Conservation (phyloP, 2,113 vertebrate species). For the Heterochromis multidens region DNA sequence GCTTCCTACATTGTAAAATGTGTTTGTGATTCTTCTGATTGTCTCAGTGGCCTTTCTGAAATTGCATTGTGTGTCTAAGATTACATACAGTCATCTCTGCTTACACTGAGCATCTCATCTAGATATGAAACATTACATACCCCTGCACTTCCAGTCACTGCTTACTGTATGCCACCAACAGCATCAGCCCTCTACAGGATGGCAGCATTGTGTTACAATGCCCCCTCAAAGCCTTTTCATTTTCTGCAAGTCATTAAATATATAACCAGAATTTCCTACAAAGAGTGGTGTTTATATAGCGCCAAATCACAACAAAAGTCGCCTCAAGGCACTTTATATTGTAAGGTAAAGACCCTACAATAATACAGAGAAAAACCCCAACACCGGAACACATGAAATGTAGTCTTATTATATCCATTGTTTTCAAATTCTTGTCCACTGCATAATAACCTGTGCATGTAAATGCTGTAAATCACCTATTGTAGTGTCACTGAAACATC, state of each 20-base stretch:
- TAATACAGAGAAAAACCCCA: no score
- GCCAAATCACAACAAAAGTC: no score
- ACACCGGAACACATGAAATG: neutral
- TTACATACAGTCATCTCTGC: constrained; percentile 64
- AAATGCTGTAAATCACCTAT: neutral
- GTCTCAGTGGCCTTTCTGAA: constrained; percentile 40
- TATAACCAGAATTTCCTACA: neutral
- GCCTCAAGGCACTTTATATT: no score
- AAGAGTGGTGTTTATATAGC: no score
- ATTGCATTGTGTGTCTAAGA: constrained; percentile 59
- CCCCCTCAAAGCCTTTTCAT: neutral
- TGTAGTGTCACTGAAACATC: constrained; percentile 1
- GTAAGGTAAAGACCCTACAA: no score
- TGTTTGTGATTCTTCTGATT: constrained; percentile 12
- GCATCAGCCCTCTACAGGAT: constrained; percentile 38
- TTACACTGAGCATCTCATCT: constrained; percentile 65
- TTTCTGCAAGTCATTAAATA: constrained; percentile 66
- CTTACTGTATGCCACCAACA: constrained; percentile 62
- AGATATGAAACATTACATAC: constrained; percentile 59
- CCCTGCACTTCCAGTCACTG: constrained; percentile 42
- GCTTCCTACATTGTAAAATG: constrained; percentile 8
- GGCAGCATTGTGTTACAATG: constrained; percentile 54
- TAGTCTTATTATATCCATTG: neutral
- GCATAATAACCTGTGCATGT: neutral
- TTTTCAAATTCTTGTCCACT: neutral